A percentile compares a stretch with the other conserved stretches of the same genome.
phyloP scores from a whole-genome alignment of 1,140 invertebrate genomes.

The Trachymyrmex cornetzi region DNA sequence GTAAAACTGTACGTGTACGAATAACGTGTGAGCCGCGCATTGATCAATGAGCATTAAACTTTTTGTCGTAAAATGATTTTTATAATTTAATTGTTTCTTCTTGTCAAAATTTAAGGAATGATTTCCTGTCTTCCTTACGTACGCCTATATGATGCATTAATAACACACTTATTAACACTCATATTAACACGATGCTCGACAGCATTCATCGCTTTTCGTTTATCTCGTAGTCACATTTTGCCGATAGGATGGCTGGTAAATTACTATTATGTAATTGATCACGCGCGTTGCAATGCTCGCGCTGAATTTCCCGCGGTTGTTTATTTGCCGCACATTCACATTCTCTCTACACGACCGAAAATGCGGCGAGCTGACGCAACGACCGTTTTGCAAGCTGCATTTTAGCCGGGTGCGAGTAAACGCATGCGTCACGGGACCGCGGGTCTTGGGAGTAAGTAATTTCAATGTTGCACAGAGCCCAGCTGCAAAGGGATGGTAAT shows the following conservation, averaged over 20 bases:
- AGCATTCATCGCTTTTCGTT: constrained; percentile 20
- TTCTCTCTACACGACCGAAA: not conserved
- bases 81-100: too few relatives aligned
- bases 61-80: too few relatives aligned
- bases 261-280: constrained; percentile 46
- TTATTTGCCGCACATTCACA: constrained; percentile 13
- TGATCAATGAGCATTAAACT: too few relatives aligned
- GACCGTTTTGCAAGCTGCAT: constrained; percentile 25
- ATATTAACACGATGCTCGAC: not conserved
- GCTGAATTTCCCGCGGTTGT: constrained; percentile 14
- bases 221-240: constrained; percentile 10
- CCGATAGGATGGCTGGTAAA: not conserved
- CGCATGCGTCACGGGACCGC: constrained; percentile 14
- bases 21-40: too few relatives aligned
- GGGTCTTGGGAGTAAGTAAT: constrained; percentile 42
- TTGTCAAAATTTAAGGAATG: too few relatives aligned
- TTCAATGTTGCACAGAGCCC: constrained; percentile 38
- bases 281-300: not conserved
- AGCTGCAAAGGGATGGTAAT: constrained; percentile 42
- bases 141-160: not conserved
- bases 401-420: constrained; percentile 18
- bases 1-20: too few relatives aligned
- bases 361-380: not conserved
- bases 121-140: too few relatives aligned
- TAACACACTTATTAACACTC: constrained; percentile 9